Conservation (phyloP, 2,797 vertebrate genomes). For the Nannoperca australis region DNA sequence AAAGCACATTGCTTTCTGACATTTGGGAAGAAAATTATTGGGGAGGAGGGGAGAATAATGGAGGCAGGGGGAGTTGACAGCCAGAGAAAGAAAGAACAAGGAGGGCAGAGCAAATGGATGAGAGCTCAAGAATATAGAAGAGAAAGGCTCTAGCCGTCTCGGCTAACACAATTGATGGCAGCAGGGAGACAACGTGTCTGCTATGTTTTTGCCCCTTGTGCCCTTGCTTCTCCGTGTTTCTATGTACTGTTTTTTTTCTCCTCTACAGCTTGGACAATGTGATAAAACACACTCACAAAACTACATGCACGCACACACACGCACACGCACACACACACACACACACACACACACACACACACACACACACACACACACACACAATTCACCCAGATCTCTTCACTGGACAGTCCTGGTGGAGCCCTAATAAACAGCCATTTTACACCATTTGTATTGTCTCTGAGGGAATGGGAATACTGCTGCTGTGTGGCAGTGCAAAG, state of each 20-base stretch:
- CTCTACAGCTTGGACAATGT: constrained; percentile 49
- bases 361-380: constrained; percentile 35
- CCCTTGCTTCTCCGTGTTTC: constrained; percentile 28
- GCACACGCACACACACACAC: constrained; percentile 23
- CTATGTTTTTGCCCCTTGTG: constrained; percentile 42
- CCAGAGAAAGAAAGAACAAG: constrained; percentile 19
- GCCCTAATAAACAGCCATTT: constrained; percentile 67
- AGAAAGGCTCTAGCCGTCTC: constrained; percentile 32
- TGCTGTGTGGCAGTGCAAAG: constrained; percentile 15
- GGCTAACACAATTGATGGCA: constrained; percentile 50
- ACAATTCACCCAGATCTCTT: constrained; percentile 52
- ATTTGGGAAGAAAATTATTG: constrained; percentile 26
- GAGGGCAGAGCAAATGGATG: constrained; percentile 53
- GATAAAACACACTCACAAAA: constrained; percentile 56
- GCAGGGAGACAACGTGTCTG: constrained; percentile 43
- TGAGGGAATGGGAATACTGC: constrained; percentile 39
- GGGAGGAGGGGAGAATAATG: not conserved
- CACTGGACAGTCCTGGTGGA: constrained; percentile 51
- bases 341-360: constrained; percentile 23
- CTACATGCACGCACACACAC: constrained; percentile 11
- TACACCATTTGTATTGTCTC: constrained; percentile 60
- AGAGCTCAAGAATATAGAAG: constrained; percentile 55
- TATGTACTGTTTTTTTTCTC: constrained; percentile 9
- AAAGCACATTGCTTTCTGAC: constrained; percentile 41
- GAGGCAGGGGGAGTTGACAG: constrained; percentile 22